A percentile compares a stretch with the other conserved stretches of the same genome.
These are phyloP conservation scores for Stichodactyla helianthus DNA, from an alignment of 64 coral and sea anemone species.

Conservation along the genomic window DNA sequence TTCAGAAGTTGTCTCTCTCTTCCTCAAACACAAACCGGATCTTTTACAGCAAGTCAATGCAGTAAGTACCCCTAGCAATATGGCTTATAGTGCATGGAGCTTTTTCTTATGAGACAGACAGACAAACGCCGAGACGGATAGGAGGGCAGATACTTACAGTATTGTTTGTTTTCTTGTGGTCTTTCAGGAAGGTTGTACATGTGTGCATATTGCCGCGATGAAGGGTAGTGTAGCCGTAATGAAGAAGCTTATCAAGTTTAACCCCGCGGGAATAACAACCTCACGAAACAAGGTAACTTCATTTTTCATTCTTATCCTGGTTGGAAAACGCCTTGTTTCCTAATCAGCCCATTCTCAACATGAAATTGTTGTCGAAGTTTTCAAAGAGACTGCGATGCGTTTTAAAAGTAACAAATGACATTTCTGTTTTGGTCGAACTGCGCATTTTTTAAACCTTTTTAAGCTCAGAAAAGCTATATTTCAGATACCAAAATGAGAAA, in stretches of 20 bases:
- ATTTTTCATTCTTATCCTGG: not conserved
- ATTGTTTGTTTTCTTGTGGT: not conserved
- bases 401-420: too few relatives aligned
- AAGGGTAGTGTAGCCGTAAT: constrained; percentile 98
- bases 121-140: not conserved
- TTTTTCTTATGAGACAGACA: not conserved
- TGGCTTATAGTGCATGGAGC: not conserved
- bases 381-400: too few relatives aligned
- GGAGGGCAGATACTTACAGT: not conserved
- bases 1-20: constrained; percentile 84
- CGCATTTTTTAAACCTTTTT: too few relatives aligned
- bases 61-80: constrained; percentile 32
- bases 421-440: too few relatives aligned
- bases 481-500: too few relatives aligned
- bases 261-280: constrained; percentile 62
- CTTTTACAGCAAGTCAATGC: constrained; percentile 84
- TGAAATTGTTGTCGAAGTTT: too few relatives aligned
- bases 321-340: not conserved
- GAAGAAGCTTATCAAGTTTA: constrained; percentile 76
- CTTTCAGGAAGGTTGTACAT: constrained; percentile 81
- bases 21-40: constrained; percentile 81
- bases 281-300: constrained; percentile 76
- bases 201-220: constrained; percentile 95
- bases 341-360: too few relatives aligned
- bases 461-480: too few relatives aligned